Conservation (phyloP, 2,113 vertebrate genomes). For the Siniperca chuatsi region DNA sequence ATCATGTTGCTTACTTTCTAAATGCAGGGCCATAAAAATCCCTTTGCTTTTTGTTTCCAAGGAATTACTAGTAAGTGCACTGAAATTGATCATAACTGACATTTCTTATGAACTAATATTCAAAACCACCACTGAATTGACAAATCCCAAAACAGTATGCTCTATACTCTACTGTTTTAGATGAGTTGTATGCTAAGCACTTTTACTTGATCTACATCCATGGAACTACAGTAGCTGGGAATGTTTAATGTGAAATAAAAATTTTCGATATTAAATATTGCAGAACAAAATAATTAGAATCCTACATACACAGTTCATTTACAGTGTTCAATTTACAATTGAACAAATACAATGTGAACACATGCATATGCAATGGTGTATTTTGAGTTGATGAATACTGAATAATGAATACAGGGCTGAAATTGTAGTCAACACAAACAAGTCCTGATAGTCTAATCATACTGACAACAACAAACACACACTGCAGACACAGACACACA, state of each 20-base stretch:
- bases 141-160: not conserved
- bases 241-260: not conserved
- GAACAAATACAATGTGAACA: not conserved
- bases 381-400: not conserved
- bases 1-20: not conserved
- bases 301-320: not conserved
- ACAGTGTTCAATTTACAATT: not conserved
- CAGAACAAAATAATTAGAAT: slow-evolving; percentile 1
- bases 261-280: not conserved
- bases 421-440: slow-evolving; percentile 7
- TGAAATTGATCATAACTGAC: not conserved
- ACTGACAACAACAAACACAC: not conserved
- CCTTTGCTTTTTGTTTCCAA: not conserved
- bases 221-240: no score
- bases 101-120: not conserved
- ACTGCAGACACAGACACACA: not conserved
- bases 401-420: not conserved
- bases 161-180: not conserved
- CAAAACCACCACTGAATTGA: not conserved
- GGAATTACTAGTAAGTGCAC: not conserved
- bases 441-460: not conserved
- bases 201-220: not conserved
- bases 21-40: not conserved
- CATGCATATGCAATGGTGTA: not conserved
- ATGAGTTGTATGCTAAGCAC: not conserved